A percentile compares a stretch with the other conserved stretches of the same genome.
Conservation (phyloP, 1,140 invertebrate genomes). For the Trachymyrmex cornetzi region DNA sequence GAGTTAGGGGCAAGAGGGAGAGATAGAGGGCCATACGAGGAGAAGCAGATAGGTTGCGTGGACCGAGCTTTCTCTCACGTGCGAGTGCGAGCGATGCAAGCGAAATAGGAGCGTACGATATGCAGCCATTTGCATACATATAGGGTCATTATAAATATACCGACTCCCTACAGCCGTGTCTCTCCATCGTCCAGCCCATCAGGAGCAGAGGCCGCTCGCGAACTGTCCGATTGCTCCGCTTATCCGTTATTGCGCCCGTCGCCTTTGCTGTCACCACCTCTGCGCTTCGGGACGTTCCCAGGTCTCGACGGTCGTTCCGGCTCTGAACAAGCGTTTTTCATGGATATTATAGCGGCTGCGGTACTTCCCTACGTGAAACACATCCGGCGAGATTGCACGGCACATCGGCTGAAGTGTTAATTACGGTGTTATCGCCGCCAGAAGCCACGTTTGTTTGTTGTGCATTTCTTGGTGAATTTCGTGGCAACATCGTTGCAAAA, state of each 20-base stretch:
- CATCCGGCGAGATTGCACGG: slow-evolving; percentile 39
- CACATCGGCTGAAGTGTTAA: slow-evolving; percentile 49
- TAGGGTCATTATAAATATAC: slow-evolving; percentile 87
- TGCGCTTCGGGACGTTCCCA: slow-evolving; percentile 58
- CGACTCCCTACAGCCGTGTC: slow-evolving; percentile 78
- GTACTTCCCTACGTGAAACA: neutral
- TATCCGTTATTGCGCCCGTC: slow-evolving; percentile 84
- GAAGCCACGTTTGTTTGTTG: slow-evolving; percentile 54
- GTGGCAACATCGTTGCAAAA: slow-evolving; percentile 8
- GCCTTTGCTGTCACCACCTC: slow-evolving; percentile 70
- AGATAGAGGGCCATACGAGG: neutral
- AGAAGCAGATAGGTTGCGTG: slow-evolving; percentile 64
- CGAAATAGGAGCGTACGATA: slow-evolving; percentile 84
- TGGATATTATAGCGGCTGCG: slow-evolving; percentile 47
- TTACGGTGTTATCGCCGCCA: slow-evolving; percentile 52
- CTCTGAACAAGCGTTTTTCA: slow-evolving; percentile 69
- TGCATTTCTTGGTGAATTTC: slow-evolving; percentile 38
- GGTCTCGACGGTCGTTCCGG: slow-evolving; percentile 63
- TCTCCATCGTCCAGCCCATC: slow-evolving; percentile 83
- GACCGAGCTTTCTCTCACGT: slow-evolving; percentile 80
- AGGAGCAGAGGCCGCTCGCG: slow-evolving; percentile 78
- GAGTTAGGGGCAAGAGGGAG: neutral
- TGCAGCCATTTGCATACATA: slow-evolving; percentile 87
- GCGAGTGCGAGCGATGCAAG: slow-evolving; percentile 74
- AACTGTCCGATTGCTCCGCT: slow-evolving; percentile 84